A percentile compares a stretch with the other conserved stretches of the same genome.
Conservation (phyloP, 2,888 invertebrate genomes). For the Cantharis nigra region DNA sequence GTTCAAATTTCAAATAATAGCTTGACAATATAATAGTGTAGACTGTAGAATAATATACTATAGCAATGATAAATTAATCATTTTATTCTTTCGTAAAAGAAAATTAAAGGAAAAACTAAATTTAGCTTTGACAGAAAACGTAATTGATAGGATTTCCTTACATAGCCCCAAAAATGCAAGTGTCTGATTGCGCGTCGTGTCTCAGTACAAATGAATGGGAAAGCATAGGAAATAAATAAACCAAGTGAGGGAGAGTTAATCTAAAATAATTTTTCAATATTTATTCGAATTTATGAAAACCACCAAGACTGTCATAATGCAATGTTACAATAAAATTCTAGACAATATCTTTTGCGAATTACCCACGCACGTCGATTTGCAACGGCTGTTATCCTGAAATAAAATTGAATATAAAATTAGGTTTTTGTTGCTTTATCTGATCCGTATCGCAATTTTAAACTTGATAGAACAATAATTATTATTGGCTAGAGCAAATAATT, state of each 20-base stretch:
- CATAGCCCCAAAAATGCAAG: no score
- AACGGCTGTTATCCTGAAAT: neutral
- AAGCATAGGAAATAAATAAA: no score
- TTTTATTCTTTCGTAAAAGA: no score
- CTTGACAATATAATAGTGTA: no score
- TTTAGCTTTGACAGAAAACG: no score
- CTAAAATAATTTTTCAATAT: neutral
- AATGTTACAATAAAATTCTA: neutral
- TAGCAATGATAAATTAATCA: no score
- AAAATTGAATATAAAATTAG: slow-evolving; percentile 1
- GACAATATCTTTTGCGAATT: neutral
- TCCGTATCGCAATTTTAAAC: neutral
- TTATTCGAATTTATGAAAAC: neutral
- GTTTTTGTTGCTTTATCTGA: neutral
- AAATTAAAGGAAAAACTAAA: no score
- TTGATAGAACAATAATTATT: neutral
- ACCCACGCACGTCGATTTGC: neutral
- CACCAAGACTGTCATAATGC: neutral
- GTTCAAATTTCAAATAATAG: no score
- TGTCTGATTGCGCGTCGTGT: no score
- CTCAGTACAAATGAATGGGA: neutral
- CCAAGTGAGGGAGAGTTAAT: neutral
- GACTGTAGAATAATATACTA: no score
- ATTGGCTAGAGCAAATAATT: neutral
- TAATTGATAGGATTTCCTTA: no score